A percentile compares a stretch with the other conserved stretches of the same genome.
phyloP scores from a whole-genome alignment of 37 sponge, comb jelly and placozoan genomes.

The Beroe ovata region DNA sequence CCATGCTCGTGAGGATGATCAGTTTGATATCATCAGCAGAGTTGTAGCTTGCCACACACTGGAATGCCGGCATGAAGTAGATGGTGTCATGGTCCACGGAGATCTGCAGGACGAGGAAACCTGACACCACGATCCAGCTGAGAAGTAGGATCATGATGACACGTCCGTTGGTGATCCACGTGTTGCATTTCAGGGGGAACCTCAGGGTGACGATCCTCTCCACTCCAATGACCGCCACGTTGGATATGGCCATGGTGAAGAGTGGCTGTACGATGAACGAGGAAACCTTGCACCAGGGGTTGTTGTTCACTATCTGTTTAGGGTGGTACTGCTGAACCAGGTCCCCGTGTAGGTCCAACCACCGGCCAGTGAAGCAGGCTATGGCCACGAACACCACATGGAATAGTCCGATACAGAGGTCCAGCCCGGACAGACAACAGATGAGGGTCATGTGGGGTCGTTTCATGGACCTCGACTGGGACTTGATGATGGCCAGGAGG shows the following conservation, averaged over 20 bases:
- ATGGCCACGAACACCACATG: constrained; percentile 55
- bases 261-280: constrained; percentile 38
- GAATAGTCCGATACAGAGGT: constrained; percentile 28
- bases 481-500: constrained; percentile 46
- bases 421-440: constrained; percentile 29
- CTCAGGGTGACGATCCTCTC: constrained; percentile 43
- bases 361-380: constrained; percentile 47
- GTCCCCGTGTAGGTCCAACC: constrained; percentile 4
- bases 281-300: constrained; percentile 24
- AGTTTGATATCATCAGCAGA: neutral
- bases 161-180: constrained; percentile 23
- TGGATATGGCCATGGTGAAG: constrained; percentile 32
- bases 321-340: neutral
- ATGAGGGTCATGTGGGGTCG: constrained; percentile 65
- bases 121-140: neutral
- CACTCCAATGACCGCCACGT: constrained; percentile 42
- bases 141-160: neutral
- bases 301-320: constrained; percentile 11
- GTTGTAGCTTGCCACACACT: constrained; percentile 45
- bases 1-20: constrained; percentile 27
- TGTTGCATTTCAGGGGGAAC: constrained; percentile 48
- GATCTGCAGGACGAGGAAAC: constrained; percentile 19
- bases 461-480: constrained; percentile 46
- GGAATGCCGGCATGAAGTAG: constrained; percentile 52
- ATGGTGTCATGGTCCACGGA: neutral